Evolutionary conservation across 1,140 invertebrate genomes (phyloP), one percentile per base, ranked within the genome.

Genomic region (Palaemon carinicauda): DNA sequence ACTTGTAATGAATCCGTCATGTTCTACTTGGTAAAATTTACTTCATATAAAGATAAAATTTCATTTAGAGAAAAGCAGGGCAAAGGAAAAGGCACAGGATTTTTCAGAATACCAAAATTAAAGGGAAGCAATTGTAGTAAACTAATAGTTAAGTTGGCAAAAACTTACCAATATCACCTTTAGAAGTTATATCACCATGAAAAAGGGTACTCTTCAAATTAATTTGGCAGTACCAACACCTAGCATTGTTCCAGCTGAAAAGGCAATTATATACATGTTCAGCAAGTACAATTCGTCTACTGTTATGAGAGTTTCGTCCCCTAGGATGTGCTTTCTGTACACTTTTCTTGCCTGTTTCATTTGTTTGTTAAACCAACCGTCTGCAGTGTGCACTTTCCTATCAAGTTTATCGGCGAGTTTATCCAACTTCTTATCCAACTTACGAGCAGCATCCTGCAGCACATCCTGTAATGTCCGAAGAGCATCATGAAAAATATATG

Each of bases 241-340:
- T 52, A 87, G 52, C 85, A 87, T 87, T 29, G 85, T 87, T 41
- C 85, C 85, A 14, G 80, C 85, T 31, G 79, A 74, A 53, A 87
- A 87, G 24, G 85, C 85, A 73, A 87, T 29, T 7, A 87, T 80
- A 31, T 87, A 87, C 85, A 87, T 87, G 31, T 87, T 87, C 14
- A 87, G 71, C 54, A 82, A 51, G 31, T 87, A 87, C 27, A 87
- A 41, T 65, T 87, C 79, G 51, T 87, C 85, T 65, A 87, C 85
- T 14, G 79, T 87, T 19, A 81, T 21, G 3, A 21, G 52, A 10
- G 79, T 87, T 12, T 21, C 31, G n/a, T 87, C 85, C 5, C 85
- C 85, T 24, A 87, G 29, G 4, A 87, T 53, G 19, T 87, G 71
- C 24, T 81, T 56, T 33, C 79, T 73, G 79, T 87, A 87, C 14